A percentile compares a stretch with the other conserved stretches of the same genome.
phyloP scores from a whole-genome alignment of 2,888 invertebrate genomes.

The Leptinotarsa haldemani region DNA sequence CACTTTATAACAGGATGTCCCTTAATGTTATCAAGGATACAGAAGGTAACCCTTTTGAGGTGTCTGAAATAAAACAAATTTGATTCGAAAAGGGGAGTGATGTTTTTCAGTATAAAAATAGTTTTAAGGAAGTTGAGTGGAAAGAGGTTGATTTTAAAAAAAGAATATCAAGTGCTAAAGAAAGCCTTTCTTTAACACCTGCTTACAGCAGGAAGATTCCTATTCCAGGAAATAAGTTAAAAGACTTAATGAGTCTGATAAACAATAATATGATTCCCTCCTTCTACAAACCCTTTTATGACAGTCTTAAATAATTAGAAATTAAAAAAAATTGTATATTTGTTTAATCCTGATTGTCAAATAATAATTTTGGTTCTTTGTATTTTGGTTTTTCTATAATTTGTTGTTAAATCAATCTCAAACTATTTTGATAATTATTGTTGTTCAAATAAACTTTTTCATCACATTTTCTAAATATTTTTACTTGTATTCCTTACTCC shows the following conservation, averaged over 20 bases:
- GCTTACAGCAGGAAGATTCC: constrained; percentile 11
- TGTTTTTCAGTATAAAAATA: constrained; percentile 29
- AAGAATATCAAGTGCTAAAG: constrained; percentile 26
- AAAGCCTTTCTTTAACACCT: not conserved
- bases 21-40: no score
- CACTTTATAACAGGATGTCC: not conserved
- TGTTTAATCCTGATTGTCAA: not conserved
- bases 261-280: constrained; percentile 31
- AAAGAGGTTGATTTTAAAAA: constrained; percentile 23
- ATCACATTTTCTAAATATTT: not conserved
- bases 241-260: constrained; percentile 22
- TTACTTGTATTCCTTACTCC: not conserved
- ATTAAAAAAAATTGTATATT: not conserved
- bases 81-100: constrained; percentile 23
- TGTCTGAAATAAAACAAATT: constrained; percentile 30
- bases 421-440: no score
- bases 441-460: not conserved
- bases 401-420: not conserved
- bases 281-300: constrained; percentile 30
- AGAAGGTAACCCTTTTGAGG: no score
- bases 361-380: not conserved
- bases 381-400: not conserved
- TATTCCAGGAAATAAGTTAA: constrained; percentile 34
- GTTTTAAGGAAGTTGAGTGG: constrained; percentile 31
- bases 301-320: constrained; percentile 5